Base-by-base conservation (phyloP, 2,113 vertebrate species). In the Heterotilapia buettikoferi region DNA sequence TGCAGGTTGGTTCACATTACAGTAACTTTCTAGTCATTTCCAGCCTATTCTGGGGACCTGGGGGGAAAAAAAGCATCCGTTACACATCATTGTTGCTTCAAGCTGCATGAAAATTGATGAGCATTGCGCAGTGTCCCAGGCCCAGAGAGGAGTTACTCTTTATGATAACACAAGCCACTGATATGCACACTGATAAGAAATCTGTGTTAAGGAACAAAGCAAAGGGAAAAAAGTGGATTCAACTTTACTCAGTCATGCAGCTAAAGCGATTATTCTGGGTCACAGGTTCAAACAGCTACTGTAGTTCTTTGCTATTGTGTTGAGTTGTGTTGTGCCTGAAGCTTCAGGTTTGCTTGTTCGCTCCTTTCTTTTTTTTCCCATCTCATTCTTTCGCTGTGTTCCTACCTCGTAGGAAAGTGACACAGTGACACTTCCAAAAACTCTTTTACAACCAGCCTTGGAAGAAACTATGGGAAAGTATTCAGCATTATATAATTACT, bases 241-340 rank as follows among this genome's bases (percentile, higher is more conserved):
- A 52, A 84, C 81, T 86, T 61, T 45, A 56, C 53, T 33, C 84
- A 85, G 81, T 84, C 86, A 57, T 21, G 88, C 83, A n/a, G 81
- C 78, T 91, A 78, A 93, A 85, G 76, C 12, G 88, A 90, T 90
- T 89, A 86, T 91, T 93, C 85, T 71, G 88, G 86, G 86, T 93
- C 82, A 88, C 36, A 1, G 89, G 89, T 89, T 92, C 82, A 90
- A 90, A 87, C 86, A 61, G 82, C 12, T 56, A 50, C 86, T 83
- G 85, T 26, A 40, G 59, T 82, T 91, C 80, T 85, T 85, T 18
- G 47, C 21, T 83, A 68, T 86, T 91, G 24, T 78, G 76, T 68
- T 24, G 54, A 71, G 71, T 78, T 78, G 26, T 31, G 83, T 19
- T 84, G 80, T 1, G 89, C 89, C 90, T 33, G 76, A 6, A 89